Evolutionary conservation across 2,888 invertebrate species (phyloP).

Genomic region (Drosophila anomalata): DNA sequence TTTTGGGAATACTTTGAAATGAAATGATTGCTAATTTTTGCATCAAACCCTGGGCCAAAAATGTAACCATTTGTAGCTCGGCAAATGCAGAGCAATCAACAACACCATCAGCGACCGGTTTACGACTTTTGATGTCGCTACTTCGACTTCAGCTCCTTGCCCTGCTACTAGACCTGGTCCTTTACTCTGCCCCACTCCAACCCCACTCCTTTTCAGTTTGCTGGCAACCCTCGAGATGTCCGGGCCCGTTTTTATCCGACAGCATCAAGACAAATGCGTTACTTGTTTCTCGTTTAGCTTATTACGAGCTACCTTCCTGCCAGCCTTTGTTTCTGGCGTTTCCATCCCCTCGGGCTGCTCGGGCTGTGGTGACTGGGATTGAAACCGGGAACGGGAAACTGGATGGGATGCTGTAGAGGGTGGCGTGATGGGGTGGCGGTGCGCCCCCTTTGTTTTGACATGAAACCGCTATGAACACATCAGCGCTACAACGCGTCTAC

Average conservation of each 20-base stretch:
- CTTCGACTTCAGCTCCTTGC: conserved; percentile 13
- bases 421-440: conserved; percentile 1
- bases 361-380: conserved; percentile 1
- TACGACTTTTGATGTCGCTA: conserved; percentile 72
- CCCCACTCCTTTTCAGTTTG: conserved; percentile 25
- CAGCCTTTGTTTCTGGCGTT: conserved; percentile 30
- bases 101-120: conserved; percentile 74
- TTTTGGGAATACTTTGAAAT: conserved; percentile 33
- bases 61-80: conserved; percentile 71
- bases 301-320: conserved; percentile 76
- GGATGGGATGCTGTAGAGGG: background rate
- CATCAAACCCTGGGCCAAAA: conserved; percentile 45
- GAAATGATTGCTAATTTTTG: conserved; percentile 44
- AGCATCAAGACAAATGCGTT: conserved; percentile 80
- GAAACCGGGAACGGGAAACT: conserved; percentile 5
- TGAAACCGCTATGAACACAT: conserved; percentile 83
- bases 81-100: conserved; percentile 72
- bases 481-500: conserved; percentile 77
- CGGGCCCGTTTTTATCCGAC: conserved; percentile 67
- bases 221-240: conserved; percentile 60
- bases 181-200: background rate
- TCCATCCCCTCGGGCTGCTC: conserved; percentile 35
- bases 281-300: conserved; percentile 80
- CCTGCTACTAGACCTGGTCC: background rate
- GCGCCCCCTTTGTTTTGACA: conserved; percentile 82